Conservation (phyloP, 2,888 invertebrate species). For the Spicauda simplicius region DNA sequence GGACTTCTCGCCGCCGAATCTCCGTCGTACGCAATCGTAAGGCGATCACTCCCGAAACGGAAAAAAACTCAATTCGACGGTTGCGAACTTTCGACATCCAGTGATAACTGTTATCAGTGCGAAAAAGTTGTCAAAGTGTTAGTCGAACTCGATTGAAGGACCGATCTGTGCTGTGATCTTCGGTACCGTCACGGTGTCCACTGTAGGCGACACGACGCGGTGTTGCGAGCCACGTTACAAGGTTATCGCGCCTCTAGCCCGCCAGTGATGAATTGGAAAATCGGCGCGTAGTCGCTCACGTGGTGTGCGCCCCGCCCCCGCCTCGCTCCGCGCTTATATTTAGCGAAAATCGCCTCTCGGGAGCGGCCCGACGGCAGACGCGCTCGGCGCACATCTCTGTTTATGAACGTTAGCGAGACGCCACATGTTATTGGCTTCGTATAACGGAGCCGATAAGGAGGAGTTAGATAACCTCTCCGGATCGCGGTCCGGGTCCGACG, state of each 20-base stretch:
- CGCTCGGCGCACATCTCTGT: conserved; percentile 71
- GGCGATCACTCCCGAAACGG: conserved; percentile 23
- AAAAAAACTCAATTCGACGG: conserved; percentile 29
- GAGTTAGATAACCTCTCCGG: conserved; percentile 80
- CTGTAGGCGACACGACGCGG: conserved; percentile 62
- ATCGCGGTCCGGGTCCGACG: conserved; percentile 67
- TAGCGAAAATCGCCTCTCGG: conserved; percentile 84
- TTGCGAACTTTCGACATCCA: conserved; percentile 45
- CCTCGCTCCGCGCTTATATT: conserved; percentile 79
- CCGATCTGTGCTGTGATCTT: conserved; percentile 63
- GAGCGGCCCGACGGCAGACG: conserved; percentile 75
- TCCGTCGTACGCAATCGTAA: conserved; percentile 33
- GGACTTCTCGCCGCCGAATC: conserved; percentile 55
- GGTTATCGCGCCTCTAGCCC: conserved; percentile 81
- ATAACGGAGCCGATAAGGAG: conserved; percentile 80
- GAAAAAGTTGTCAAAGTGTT: conserved; percentile 73
- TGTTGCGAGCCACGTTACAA: conserved; percentile 82
- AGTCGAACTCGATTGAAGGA: conserved; percentile 59
- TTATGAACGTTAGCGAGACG: conserved; percentile 79
- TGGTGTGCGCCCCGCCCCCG: conserved; percentile 81
- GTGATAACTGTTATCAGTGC: conserved; percentile 78
- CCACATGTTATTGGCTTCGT: conserved; percentile 83
- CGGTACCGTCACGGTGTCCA: conserved; percentile 62
- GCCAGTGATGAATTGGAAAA: conserved; percentile 84
- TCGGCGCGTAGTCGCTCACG: conserved; percentile 84